A percentile compares a stretch with the other conserved stretches of the same genome.
These are phyloP conservation scores for Tokudaia tokunoshimensis DNA, from an alignment of 2,797 vertebrate species.

Conservation along the genomic window DNA sequence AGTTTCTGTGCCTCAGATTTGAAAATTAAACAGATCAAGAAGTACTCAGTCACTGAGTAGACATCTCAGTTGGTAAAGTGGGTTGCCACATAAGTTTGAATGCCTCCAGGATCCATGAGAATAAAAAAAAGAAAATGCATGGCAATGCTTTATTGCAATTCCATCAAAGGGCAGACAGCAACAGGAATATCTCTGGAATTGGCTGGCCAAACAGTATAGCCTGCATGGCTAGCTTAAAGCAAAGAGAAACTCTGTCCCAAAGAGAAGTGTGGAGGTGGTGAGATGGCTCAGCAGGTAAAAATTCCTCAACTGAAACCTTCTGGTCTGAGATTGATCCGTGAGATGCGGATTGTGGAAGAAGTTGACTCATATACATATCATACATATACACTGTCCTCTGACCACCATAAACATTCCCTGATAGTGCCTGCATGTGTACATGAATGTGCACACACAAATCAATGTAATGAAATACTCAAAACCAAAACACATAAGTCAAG, in stretches of 20 bases:
- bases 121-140: background rate
- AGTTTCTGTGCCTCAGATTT: background rate
- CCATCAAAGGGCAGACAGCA: background rate
- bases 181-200: background rate
- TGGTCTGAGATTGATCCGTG: too few species aligned
- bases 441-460: background rate
- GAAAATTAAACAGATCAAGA: constrained; percentile 3
- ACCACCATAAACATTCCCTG: background rate
- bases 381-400: background rate
- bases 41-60: background rate
- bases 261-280: background rate
- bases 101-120: background rate
- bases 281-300: background rate
- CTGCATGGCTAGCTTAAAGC: background rate
- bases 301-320: background rate
- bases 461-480: background rate
- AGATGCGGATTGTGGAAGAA: background rate
- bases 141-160: background rate
- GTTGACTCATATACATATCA: background rate
- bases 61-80: background rate
- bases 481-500: background rate
- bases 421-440: too few species aligned
- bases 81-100: background rate
- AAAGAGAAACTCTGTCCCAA: background rate
- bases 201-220: too few species aligned